Evolutionary conservation across 2,113 vertebrate species (phyloP).

Genomic region (Callorhinus ursinus): DNA sequence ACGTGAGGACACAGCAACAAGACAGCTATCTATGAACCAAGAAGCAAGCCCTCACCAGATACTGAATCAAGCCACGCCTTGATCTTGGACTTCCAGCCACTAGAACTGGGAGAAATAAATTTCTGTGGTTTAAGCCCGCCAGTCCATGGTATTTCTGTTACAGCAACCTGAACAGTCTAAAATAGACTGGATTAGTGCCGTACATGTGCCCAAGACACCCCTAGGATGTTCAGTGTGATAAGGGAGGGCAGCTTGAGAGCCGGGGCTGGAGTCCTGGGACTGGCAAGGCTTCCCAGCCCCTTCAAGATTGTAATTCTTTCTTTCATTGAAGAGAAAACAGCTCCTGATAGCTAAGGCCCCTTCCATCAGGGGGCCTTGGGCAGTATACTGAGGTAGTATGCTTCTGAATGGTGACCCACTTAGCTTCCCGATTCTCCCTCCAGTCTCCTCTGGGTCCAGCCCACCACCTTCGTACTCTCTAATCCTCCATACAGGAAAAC

Average conservation of each 20-base stretch:
- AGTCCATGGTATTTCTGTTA: neutral
- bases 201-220: neutral
- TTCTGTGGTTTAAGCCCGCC: neutral
- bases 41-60: neutral
- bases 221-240: neutral
- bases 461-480: conserved; percentile 35
- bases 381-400: neutral
- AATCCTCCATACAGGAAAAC: conserved; percentile 47
- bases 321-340: neutral
- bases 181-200: neutral
- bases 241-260: neutral
- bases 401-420: neutral
- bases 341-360: neutral
- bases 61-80: neutral
- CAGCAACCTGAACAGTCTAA: neutral
- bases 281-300: neutral
- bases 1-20: neutral
- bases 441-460: conserved; percentile 9
- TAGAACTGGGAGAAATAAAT: neutral
- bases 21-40: neutral
- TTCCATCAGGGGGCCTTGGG: neutral
- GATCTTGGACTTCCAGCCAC: neutral
- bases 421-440: conserved; percentile 26
- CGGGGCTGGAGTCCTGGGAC: neutral
- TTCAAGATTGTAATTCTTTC: neutral